These are phyloP conservation scores for Gymnoscopelus braueri DNA, from an alignment of 2,797 vertebrate species.

Conservation along the genomic window DNA sequence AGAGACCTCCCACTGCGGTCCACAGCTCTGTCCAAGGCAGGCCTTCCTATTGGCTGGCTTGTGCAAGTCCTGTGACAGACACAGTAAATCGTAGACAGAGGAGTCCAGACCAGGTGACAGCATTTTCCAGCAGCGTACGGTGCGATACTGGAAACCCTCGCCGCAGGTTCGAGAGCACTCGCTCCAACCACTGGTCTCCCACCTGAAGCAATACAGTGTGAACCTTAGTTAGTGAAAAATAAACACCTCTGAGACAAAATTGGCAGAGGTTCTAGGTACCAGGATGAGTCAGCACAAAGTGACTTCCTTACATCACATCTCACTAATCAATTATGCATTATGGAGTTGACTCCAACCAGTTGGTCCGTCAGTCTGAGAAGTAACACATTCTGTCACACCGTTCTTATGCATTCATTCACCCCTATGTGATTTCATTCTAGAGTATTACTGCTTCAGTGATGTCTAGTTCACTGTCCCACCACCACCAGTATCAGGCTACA, in stretches of 20 bases:
- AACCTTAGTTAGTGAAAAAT: too few species aligned
- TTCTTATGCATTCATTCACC: too few species aligned
- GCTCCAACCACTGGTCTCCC: slow-evolving; percentile 91
- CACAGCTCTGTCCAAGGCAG: slow-evolving; percentile 88
- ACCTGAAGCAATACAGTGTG: slow-evolving; percentile 67
- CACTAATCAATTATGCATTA: too few species aligned
- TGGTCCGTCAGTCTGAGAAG: too few species aligned
- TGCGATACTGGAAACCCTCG: slow-evolving; percentile 88
- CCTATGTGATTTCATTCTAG: too few species aligned
- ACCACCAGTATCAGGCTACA: too few species aligned
- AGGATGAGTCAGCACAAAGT: too few species aligned
- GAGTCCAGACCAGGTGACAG: slow-evolving; percentile 90
- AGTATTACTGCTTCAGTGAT: too few species aligned
- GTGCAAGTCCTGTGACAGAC: slow-evolving; percentile 83
- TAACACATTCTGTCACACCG: too few species aligned
- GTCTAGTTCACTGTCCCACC: too few species aligned
- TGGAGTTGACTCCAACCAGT: too few species aligned
- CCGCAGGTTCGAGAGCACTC: slow-evolving; percentile 88
- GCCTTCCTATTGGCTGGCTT: slow-evolving; percentile 87
- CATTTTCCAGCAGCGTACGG: slow-evolving; percentile 93
- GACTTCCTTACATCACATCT: too few species aligned
- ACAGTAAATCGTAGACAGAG: slow-evolving; percentile 88
- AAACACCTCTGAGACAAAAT: not conserved
- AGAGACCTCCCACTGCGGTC: slow-evolving; percentile 89
- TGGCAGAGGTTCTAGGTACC: not conserved